These are phyloP conservation scores for Orycteropus afer DNA, from an alignment of 2,113 vertebrate species.

Conservation along the genomic window DNA sequence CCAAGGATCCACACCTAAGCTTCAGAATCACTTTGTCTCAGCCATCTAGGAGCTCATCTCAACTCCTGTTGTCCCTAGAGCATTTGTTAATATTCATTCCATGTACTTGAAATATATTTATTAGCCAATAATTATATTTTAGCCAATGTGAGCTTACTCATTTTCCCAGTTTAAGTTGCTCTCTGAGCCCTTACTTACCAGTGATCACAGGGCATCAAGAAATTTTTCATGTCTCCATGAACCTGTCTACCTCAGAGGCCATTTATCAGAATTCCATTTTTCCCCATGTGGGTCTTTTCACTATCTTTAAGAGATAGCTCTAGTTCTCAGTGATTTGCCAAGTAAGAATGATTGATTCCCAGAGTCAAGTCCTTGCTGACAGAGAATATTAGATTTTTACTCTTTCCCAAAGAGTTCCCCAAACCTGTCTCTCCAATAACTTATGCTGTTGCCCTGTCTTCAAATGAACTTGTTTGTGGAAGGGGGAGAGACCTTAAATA, in stretches of 20 bases:
- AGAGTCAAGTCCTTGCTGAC: not conserved
- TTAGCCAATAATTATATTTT: not conserved
- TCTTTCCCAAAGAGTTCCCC: not conserved
- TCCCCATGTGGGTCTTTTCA: not conserved
- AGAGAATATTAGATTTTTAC: not conserved
- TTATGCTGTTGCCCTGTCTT: not conserved
- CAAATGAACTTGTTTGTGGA: not conserved
- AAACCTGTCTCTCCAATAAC: not conserved
- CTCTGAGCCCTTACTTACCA: not conserved
- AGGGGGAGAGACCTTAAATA: not conserved
- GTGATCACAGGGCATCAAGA: not conserved
- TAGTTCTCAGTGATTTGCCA: not conserved
- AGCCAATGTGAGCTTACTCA: not conserved
- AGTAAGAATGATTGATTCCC: not conserved
- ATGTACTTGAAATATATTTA: not conserved
- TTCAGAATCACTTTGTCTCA: not conserved
- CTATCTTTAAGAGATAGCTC: not conserved
- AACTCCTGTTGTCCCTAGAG: not conserved
- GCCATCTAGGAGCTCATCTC: not conserved
- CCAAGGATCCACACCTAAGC: not conserved
- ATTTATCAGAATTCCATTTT: not conserved
- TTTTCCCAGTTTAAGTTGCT: not conserved
- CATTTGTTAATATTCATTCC: not conserved
- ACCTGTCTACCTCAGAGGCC: not conserved
- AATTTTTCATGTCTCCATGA: not conserved